Conservation (phyloP, 2,113 vertebrate species). For the Indri indri region DNA sequence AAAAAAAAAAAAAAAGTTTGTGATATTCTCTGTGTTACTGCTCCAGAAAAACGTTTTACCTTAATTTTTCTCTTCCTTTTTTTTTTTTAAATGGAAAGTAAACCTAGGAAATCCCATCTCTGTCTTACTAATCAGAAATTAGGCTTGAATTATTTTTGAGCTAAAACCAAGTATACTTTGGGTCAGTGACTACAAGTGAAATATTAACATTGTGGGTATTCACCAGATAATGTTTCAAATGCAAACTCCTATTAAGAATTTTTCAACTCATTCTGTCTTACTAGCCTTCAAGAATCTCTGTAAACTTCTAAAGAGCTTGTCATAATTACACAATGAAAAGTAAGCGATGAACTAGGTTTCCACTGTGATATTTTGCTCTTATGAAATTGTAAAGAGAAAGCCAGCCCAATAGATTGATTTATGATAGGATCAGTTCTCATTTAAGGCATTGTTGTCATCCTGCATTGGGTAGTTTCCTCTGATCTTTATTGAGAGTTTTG, state of each 20-base stretch:
- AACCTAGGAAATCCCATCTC: neutral
- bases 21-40: neutral
- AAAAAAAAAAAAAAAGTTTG: neutral
- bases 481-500: neutral
- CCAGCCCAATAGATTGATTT: neutral
- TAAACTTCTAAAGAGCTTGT: neutral
- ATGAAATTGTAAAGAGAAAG: neutral
- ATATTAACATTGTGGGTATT: neutral
- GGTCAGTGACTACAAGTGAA: neutral
- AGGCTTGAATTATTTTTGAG: conserved; percentile 3
- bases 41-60: neutral
- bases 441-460: neutral
- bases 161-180: neutral
- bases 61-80: neutral
- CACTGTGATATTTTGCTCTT: neutral
- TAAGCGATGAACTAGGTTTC: neutral
- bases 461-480: neutral
- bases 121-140: conserved; percentile 24
- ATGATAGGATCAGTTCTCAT: neutral
- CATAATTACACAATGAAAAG: neutral
- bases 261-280: neutral
- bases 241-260: neutral
- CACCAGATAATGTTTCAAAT: conserved; percentile 8
- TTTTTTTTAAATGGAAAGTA: neutral
- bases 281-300: neutral